phyloP scores from a whole-genome alignment of 2,113 vertebrate species.

The Dipodomys stephensi region DNA sequence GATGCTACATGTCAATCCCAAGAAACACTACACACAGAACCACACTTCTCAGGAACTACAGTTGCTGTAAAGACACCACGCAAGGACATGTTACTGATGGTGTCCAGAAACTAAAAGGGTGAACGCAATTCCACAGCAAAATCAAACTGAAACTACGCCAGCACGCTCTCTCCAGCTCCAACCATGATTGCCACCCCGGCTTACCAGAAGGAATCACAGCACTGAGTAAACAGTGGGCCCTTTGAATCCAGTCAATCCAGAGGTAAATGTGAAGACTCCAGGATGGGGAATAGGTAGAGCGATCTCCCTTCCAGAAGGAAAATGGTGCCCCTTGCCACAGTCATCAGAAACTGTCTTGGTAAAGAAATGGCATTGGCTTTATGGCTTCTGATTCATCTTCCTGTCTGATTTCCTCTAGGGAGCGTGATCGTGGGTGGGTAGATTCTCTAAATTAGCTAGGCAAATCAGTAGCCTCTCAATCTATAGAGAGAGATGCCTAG shows the following conservation, averaged over 20 bases:
- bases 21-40: not conserved
- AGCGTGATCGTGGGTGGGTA: constrained; percentile 63
- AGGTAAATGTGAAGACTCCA: not conserved
- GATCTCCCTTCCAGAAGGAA: constrained; percentile 22
- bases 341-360: constrained; percentile 17
- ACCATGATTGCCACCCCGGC: not conserved
- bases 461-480: constrained; percentile 76
- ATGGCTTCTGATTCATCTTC: constrained; percentile 42
- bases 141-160: not conserved
- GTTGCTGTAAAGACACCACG: not conserved
- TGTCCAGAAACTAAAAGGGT: not conserved
- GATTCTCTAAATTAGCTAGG: constrained; percentile 66
- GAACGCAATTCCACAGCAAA: not conserved
- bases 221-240: not conserved
- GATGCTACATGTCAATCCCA: not conserved
- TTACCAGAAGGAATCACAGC: constrained; percentile 61
- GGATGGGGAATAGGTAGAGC: not conserved
- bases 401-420: constrained; percentile 65
- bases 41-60: not conserved
- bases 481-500: not conserved
- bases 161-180: too few species aligned
- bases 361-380: not conserved
- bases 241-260: not conserved
- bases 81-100: too few species aligned
- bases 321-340: not conserved